A percentile compares a stretch with the other conserved stretches of the same genome.
Evolutionary conservation across 2,888 invertebrate genomes (phyloP).

Genomic region (Cyclophora punctaria): DNA sequence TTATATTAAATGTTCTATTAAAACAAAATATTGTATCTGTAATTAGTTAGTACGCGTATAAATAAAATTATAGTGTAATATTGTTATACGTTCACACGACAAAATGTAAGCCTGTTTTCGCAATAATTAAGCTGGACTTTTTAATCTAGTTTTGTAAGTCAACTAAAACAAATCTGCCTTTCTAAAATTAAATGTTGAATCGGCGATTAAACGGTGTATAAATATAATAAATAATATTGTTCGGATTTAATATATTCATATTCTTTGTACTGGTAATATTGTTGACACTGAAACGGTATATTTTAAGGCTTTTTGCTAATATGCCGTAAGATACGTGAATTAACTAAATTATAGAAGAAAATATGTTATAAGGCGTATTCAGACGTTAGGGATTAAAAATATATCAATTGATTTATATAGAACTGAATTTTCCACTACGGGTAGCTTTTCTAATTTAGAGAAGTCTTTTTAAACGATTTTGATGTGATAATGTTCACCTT

Average conservation of each 20-base stretch:
- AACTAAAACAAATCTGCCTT: conserved; percentile 15
- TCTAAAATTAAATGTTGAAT: conserved; percentile 15
- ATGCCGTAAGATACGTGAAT: too few relatives aligned
- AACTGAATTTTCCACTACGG: too few relatives aligned
- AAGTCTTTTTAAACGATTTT: too few relatives aligned
- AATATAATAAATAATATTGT: conserved; percentile 4
- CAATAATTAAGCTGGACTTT: conserved; percentile 7
- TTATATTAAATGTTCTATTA: conserved; percentile 37
- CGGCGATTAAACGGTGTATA: conserved; percentile 2
- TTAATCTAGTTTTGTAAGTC: not conserved
- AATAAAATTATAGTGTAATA: conserved; percentile 21
- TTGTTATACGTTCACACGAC: conserved; percentile 10
- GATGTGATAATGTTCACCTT: too few relatives aligned
- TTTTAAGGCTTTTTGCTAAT: not conserved
- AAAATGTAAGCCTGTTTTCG: conserved; percentile 3
- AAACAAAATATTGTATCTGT: conserved; percentile 17
- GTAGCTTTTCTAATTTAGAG: too few relatives aligned
- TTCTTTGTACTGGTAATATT: conserved; percentile 1
- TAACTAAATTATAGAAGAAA: too few relatives aligned
- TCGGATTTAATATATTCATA: conserved; percentile 3
- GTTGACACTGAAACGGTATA: not conserved
- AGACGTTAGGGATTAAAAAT: too few relatives aligned
- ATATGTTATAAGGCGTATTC: too few relatives aligned
- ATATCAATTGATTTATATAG: too few relatives aligned
- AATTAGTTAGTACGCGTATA: conserved; percentile 34